Percentiles rank a stretch among this genome's conserved stretches.
Evolutionary conservation across 53 echinoderm and acorn worm genomes (phyloP).

Genomic region (Pentamera pediparva): DNA sequence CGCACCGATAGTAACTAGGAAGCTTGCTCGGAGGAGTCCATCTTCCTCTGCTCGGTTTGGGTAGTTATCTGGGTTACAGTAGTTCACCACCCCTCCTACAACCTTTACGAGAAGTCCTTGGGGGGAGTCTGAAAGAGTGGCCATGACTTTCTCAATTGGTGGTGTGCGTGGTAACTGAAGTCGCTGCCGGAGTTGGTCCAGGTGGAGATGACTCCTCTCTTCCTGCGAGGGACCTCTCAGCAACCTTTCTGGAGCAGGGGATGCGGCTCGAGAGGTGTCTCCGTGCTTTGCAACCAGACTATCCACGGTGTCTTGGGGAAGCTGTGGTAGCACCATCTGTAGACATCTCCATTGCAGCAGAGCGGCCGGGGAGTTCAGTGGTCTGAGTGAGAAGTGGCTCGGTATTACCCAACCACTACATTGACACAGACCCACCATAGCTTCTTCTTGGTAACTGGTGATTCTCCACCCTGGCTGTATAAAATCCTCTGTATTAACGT

Average conservation of each 20-base stretch:
- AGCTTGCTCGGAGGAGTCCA: neutral
- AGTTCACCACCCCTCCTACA: neutral
- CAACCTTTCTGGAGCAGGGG: too few relatives aligned
- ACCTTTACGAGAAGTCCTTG: neutral
- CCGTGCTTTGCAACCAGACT: too few relatives aligned
- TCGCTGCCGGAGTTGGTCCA: neutral
- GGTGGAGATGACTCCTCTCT: neutral
- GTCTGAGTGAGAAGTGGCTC: too few relatives aligned
- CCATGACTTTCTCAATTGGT: neutral
- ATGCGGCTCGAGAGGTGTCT: too few relatives aligned
- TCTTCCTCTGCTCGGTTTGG: neutral
- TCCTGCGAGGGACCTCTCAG: too few relatives aligned
- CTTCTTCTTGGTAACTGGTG: too few relatives aligned
- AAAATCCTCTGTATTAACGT: too few relatives aligned
- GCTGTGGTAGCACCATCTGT: neutral
- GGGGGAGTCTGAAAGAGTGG: neutral
- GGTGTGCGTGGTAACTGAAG: neutral
- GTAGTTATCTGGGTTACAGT: neutral
- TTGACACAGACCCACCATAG: too few relatives aligned
- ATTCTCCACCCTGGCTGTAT: too few relatives aligned
- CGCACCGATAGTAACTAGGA: conserved; percentile 41
- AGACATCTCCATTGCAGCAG: neutral
- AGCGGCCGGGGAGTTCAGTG: neutral
- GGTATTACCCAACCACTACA: too few relatives aligned
- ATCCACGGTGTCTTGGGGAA: too few relatives aligned